Evolutionary conservation across 2,113 vertebrate genomes (phyloP).

Genomic region (Cephalopholis sonnerati): DNA sequence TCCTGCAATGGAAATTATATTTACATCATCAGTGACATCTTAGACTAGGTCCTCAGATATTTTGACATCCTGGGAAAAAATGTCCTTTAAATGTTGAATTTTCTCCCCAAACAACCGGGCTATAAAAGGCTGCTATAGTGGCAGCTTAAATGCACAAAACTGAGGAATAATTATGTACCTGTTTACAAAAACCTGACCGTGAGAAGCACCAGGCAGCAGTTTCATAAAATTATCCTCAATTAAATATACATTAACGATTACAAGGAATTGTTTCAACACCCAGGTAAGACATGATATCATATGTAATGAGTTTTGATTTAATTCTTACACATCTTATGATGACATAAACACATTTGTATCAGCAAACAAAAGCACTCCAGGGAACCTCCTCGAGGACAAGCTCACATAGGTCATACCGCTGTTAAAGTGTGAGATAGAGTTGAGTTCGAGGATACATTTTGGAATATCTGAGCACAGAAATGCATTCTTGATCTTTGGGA

Average conservation of each 20-base stretch:
- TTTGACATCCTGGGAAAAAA: no score
- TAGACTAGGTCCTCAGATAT: no score
- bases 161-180: constrained; percentile 72
- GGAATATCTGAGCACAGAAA: background rate
- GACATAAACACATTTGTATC: background rate
- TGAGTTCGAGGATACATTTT: background rate
- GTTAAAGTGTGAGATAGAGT: background rate
- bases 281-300: background rate
- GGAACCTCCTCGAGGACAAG: constrained; percentile 91
- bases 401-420: background rate
- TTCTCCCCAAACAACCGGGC: constrained; percentile 69
- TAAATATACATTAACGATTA: background rate
- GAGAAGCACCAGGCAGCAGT: constrained; percentile 70
- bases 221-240: background rate
- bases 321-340: background rate
- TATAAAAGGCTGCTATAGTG: constrained; percentile 71
- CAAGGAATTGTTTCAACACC: background rate
- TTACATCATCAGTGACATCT: background rate
- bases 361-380: background rate
- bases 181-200: constrained; percentile 70
- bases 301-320: background rate
- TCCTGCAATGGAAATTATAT: constrained; percentile 83
- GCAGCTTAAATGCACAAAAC: constrained; percentile 76
- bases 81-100: no score
- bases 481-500: no score